phyloP scores from a whole-genome alignment of 1,140 invertebrate genomes.

The Cydia fagiglandana region DNA sequence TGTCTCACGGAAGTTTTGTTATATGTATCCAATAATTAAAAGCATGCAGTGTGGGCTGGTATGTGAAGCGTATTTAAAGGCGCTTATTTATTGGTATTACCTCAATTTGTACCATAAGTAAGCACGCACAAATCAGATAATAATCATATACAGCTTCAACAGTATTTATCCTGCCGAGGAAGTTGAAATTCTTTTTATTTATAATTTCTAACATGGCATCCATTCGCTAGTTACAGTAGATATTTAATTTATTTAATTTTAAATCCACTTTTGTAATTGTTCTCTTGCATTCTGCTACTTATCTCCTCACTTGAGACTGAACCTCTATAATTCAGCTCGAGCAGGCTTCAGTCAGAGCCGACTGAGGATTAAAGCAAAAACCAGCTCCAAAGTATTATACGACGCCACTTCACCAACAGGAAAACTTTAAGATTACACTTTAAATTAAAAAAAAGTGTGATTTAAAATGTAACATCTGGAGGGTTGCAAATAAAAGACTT shows the following conservation, averaged over 20 bases:
- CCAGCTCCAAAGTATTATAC: constrained; percentile 10
- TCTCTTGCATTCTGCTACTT: background rate
- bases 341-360: background rate
- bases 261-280: constrained; percentile 4
- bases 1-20: too few relatives aligned
- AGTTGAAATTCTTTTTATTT: background rate
- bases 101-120: too few relatives aligned
- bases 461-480: background rate
- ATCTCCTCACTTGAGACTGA: background rate
- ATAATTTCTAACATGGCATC: background rate
- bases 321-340: constrained; percentile 20
- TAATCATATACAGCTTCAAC: too few relatives aligned
- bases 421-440: constrained; percentile 12
- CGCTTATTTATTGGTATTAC: too few relatives aligned
- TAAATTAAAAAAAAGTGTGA: background rate
- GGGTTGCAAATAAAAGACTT: background rate
- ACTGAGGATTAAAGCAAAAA: constrained; percentile 12
- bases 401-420: constrained; percentile 6
- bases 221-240: background rate
- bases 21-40: too few relatives aligned
- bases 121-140: too few relatives aligned
- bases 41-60: too few relatives aligned
- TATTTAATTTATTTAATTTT: background rate
- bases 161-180: background rate
- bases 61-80: too few relatives aligned